phyloP scores from a whole-genome alignment of 1,140 invertebrate species.

The Bathynomus jamesi region DNA sequence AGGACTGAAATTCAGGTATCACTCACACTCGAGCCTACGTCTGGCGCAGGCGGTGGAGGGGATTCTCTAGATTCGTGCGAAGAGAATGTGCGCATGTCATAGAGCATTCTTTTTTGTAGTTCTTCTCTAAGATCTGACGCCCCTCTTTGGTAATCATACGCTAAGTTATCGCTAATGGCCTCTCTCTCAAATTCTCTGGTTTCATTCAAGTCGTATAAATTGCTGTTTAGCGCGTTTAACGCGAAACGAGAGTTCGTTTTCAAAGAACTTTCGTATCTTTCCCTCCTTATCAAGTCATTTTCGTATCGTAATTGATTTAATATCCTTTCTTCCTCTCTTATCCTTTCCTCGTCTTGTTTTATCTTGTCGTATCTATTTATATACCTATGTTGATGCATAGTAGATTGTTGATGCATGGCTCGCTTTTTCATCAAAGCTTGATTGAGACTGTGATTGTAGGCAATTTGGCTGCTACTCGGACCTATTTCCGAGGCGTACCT shows the following conservation, averaged over 20 bases:
- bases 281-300: not conserved
- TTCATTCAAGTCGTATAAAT: not conserved
- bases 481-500: not conserved
- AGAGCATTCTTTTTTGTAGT: not conserved
- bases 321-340: not conserved
- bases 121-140: not conserved
- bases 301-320: not conserved
- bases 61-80: not conserved
- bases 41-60: not conserved
- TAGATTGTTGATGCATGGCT: too few relatives aligned
- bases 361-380: not conserved
- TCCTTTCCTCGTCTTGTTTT: not conserved
- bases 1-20: too few relatives aligned
- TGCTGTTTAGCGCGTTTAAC: not conserved
- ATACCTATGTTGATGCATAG: not conserved
- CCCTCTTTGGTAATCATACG: not conserved
- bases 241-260: too few relatives aligned
- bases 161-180: not conserved
- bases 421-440: not conserved
- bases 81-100: not conserved
- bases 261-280: not conserved
- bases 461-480: not conserved
- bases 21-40: not conserved
- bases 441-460: not conserved
- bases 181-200: not conserved